Percentiles rank a stretch among this genome's conserved stretches.
phyloP scores from a whole-genome alignment of 2,888 invertebrate species.

The Parnassius mnemosyne region DNA sequence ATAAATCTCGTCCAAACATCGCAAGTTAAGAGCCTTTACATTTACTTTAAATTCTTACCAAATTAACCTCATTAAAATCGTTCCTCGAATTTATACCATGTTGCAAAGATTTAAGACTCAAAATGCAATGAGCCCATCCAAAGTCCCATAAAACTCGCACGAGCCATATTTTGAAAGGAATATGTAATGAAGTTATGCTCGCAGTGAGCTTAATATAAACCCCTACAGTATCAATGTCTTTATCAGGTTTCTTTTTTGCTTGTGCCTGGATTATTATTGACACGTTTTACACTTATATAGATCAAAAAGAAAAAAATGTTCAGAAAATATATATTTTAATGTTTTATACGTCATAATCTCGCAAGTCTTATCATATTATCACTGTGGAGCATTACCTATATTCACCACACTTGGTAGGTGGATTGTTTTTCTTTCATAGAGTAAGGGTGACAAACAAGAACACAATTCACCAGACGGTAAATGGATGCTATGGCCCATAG shows the following conservation, averaged over 20 bases:
- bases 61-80: slow-evolving; percentile 5
- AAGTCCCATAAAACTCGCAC: slow-evolving; percentile 11
- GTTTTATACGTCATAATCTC: no score
- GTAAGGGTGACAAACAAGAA: no score
- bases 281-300: background rate
- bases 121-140: background rate
- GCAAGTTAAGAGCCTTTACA: slow-evolving; percentile 1
- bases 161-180: slow-evolving; percentile 21
- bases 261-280: slow-evolving; percentile 2
- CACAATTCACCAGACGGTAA: no score
- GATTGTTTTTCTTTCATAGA: no score
- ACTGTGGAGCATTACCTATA: no score
- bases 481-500: no score
- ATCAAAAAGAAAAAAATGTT: background rate
- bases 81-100: slow-evolving; percentile 6
- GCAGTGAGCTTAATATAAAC: slow-evolving; percentile 16
- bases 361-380: no score
- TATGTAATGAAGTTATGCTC: slow-evolving; percentile 23
- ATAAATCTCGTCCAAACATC: background rate
- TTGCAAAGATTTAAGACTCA: background rate
- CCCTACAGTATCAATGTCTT: slow-evolving; percentile 21
- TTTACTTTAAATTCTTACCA: slow-evolving; percentile 13
- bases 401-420: no score
- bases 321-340: no score
- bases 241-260: slow-evolving; percentile 16